Base-by-base conservation (phyloP, 2,113 vertebrate genomes). In the Coreoperca whiteheadi region DNA sequence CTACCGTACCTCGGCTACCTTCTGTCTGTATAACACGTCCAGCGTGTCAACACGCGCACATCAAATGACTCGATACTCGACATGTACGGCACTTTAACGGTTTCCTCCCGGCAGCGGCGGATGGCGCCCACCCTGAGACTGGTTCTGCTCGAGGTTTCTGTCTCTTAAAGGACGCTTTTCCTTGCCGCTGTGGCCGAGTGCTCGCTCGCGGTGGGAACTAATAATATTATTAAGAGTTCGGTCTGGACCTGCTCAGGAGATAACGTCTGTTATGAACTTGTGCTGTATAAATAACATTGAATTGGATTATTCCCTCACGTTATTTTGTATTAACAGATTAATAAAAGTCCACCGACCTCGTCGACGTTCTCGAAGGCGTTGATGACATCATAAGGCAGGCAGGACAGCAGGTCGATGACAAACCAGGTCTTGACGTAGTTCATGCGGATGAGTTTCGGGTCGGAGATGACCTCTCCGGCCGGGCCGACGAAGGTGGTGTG, bases 381-480 rank as follows among this genome's bases (percentile, higher is more conserved):
- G 96, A 99, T 99, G 94, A 99, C 97, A 46, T 99, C 98, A 15
- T 99, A 99, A 0, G 98, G 98, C 92, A 99, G 93, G 75, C 98
- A 99, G 80, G 98, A 99, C 59, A 99, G 96, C 85, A 99, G 96
- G 91, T 99, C 98, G 0, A 99, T 99, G 88, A 99, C 97, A 84
- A 99, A 99, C 98, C 98, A 99, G 4, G 98, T 99, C 96, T 98
- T 99, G 89, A 99, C 83, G 85, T 99, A 99, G 95, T 99, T 99
- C 97, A 98, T 99, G 54, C 98, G 97, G 87, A 99, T 99, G 60
- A 99, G 96, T 51, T 98, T 98, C 10, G 98, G 98, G 94, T 99
- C 98, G 2, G 98, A 99, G 91, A 99, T 98, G 65, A 99, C 98
- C 80, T 99, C 98, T 53, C 98, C 98, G 0, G 97, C 98, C 0